A percentile compares a stretch with the other conserved stretches of the same genome.
phyloP scores from a whole-genome alignment of 2,888 invertebrate genomes.

The Dryomyza anilis region DNA sequence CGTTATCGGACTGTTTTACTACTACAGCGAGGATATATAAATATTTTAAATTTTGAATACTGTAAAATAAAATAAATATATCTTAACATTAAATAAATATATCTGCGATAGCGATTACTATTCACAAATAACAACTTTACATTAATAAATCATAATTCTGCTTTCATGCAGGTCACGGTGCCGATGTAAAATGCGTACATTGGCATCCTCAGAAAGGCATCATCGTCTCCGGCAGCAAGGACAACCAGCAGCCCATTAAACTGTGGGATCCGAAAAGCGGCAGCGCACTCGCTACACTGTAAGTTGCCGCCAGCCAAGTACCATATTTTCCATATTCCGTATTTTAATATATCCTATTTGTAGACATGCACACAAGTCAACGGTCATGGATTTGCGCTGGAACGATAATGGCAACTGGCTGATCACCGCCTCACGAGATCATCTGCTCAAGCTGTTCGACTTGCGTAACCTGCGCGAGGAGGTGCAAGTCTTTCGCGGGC shows the following conservation, averaged over 20 bases:
- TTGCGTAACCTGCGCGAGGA: conserved; percentile 94
- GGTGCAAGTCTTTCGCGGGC: conserved; percentile 96
- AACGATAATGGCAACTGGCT: conserved; percentile 99
- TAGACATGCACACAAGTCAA: conserved; percentile 98
- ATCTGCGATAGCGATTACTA: too few relatives aligned
- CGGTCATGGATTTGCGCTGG: conserved; percentile 99
- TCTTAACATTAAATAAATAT: too few relatives aligned
- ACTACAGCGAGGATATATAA: too few relatives aligned
- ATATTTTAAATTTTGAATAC: too few relatives aligned
- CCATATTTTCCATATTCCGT: too few relatives aligned
- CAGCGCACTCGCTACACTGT: conserved; percentile 91
- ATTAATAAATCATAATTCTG: too few relatives aligned
- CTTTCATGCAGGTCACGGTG: conserved; percentile 90
- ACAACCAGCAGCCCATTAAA: conserved; percentile 99
- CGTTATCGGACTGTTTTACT: too few relatives aligned
- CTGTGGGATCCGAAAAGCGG: conserved; percentile 99
- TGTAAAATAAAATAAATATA: too few relatives aligned
- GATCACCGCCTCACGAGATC: conserved; percentile 96
- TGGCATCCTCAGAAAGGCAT: conserved; percentile 99
- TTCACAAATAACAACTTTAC: too few relatives aligned
- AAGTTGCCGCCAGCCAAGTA: too few relatives aligned
- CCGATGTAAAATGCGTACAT: conserved; percentile 98
- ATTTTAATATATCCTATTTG: too few relatives aligned
- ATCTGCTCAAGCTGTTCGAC: conserved; percentile 96
- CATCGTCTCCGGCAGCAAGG: conserved; percentile 97